A percentile compares a stretch with the other conserved stretches of the same genome.
phyloP scores from a whole-genome alignment of 2,797 vertebrate genomes.

The Micrastur ruficollis region DNA sequence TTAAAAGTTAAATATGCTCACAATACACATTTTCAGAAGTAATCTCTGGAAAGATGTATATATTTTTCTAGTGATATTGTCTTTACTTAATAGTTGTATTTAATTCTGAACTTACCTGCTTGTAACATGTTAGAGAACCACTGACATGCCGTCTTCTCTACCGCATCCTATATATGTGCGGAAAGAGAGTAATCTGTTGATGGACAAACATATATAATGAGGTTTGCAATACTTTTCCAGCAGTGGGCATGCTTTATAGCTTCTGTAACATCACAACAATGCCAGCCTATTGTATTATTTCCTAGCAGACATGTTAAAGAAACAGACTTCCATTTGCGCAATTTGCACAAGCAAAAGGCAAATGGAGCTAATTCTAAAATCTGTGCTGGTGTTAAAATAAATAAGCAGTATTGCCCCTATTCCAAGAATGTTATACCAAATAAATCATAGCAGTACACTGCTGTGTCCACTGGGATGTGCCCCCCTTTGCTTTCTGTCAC shows the following conservation, averaged over 20 bases:
- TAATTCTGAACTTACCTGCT: background rate
- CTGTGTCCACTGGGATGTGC: background rate
- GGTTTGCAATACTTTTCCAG: background rate
- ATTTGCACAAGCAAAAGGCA: background rate
- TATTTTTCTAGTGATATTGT: background rate
- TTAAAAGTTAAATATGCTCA: background rate
- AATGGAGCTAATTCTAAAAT: background rate
- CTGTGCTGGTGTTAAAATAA: background rate
- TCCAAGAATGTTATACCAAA: background rate
- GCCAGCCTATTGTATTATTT: background rate
- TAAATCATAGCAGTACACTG: background rate
- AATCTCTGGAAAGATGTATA: background rate
- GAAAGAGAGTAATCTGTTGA: background rate
- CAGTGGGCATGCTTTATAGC: background rate
- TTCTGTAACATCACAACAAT: background rate
- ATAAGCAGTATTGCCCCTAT: background rate
- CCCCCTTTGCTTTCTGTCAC: background rate
- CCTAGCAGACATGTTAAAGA: background rate
- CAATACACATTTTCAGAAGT: background rate
- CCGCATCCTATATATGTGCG: background rate
- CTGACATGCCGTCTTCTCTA: background rate
- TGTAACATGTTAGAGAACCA: background rate
- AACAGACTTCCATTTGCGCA: background rate
- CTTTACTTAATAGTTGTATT: background rate
- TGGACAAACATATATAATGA: background rate